Conservation (phyloP, 1,140 invertebrate species). For the Fragariocoptes setiger region DNA sequence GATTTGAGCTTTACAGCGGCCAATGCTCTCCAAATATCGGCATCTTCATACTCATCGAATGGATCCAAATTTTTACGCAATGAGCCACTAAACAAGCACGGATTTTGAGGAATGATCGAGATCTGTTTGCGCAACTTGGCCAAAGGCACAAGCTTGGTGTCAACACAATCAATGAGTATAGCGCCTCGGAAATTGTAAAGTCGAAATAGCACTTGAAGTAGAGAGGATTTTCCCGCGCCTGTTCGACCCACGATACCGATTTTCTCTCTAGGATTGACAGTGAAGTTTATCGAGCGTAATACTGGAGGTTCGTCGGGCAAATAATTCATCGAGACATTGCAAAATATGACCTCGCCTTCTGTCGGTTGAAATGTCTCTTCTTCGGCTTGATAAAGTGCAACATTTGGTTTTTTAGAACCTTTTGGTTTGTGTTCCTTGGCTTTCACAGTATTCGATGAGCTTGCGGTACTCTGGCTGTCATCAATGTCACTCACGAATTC, state of each 20-base stretch:
- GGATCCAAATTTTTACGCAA: constrained; percentile 16
- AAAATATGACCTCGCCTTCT: constrained; percentile 29
- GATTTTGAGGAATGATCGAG: constrained; percentile 46
- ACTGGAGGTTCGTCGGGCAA: constrained; percentile 22
- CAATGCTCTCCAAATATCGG: constrained; percentile 14
- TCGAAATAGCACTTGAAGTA: constrained; percentile 7
- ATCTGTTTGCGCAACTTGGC: constrained; percentile 25
- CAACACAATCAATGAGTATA: constrained; percentile 46
- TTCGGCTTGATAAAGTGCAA: background rate
- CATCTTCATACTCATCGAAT: constrained; percentile 12
- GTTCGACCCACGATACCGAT: constrained; percentile 36
- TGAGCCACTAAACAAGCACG: constrained; percentile 18
- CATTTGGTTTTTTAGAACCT: too few species aligned
- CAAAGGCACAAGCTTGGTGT: constrained; percentile 34
- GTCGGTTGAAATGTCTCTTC: constrained; percentile 26
- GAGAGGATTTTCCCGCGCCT: constrained; percentile 21
- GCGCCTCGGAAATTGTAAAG: constrained; percentile 27
- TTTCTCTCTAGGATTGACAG: constrained; percentile 21
- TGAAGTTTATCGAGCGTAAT: constrained; percentile 13
- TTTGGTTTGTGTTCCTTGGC: too few species aligned
- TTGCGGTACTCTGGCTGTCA: constrained; percentile 20
- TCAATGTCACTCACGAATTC: constrained; percentile 21
- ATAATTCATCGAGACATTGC: constrained; percentile 31
- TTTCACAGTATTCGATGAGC: too few species aligned
- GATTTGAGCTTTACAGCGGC: constrained; percentile 13